Base-by-base conservation (phyloP, 2,113 vertebrate genomes). In the Pangasianodon hypophthalmus region DNA sequence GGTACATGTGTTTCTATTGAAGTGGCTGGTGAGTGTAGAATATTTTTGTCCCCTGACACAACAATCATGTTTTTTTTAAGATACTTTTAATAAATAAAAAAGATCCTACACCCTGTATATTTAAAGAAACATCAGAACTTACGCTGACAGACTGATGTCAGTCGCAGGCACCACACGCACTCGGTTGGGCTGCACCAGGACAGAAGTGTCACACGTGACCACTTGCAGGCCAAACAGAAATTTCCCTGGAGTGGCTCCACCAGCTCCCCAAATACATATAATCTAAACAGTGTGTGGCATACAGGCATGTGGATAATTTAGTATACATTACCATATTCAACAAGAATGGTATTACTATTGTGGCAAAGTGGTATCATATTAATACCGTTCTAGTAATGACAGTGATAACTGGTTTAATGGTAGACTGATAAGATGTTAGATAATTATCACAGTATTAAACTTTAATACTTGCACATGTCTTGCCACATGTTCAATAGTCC, bases 221-320 rank as follows among this genome's bases (percentile, higher is more conserved):
- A 99, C 98, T 91, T 97, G 93, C 90, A 99, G 97, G 6, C 98
- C 98, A 4, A 99, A 95, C 64, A 99, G 94, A 94, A 99, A 99
- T 88, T 99, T 99, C 89, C 98, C 98, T 0, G 98, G 98, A 44
- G 98, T 99, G 73, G 98, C 98, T 87, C 98, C 98, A 48, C 98
- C 98, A 62, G 97, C 97, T 94, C 98, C 98, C 98, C 98, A 99
- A 92, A 99, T 98, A 93, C 98, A 99, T 87, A 99, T 97, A 60
- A 99, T 98, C 98, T 99, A 91, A 46, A 94, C 75, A 90, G 88
- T 85, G 13, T 89, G 29, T 32, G 24, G 62, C 37, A 32, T 46
- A 58, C 50, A 48, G 29, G 32, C 14, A 84, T 48, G 50, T 71
- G 44, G 5, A 41, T 84, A 44, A 41, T 2, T 44, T 16, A 1